A percentile compares a stretch with the other conserved stretches of the same genome.
Evolutionary conservation across 2,888 invertebrate genomes (phyloP).

Genomic region (Synanthedon myopaeformis): DNA sequence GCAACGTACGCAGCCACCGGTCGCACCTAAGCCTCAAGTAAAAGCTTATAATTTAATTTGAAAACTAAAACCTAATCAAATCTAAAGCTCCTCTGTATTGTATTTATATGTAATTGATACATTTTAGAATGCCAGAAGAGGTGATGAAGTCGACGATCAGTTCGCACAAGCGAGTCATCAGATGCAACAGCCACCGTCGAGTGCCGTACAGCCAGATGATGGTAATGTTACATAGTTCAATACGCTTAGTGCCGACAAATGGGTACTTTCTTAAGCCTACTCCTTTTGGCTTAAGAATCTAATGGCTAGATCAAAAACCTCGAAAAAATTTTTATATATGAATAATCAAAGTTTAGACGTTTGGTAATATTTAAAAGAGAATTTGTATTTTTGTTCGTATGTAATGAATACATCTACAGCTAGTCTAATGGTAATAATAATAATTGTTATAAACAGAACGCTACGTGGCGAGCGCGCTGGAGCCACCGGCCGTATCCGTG

Average conservation of each 20-base stretch:
- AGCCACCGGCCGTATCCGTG: slow-evolving; percentile 80
- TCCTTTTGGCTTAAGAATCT: too few species aligned
- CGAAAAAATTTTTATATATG: too few species aligned
- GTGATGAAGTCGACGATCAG: background rate
- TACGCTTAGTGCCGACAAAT: too few species aligned
- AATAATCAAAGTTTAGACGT: too few species aligned
- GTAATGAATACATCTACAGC: too few species aligned
- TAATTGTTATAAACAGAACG: slow-evolving; percentile 24
- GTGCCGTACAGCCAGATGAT: slow-evolving; percentile 11
- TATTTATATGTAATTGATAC: too few species aligned
- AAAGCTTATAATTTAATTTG: background rate
- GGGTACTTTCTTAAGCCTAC: too few species aligned
- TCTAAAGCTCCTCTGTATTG: background rate
- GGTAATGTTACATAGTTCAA: slow-evolving; percentile 15
- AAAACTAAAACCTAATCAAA: background rate
- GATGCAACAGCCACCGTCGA: slow-evolving; percentile 7
- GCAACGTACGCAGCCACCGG: slow-evolving; percentile 64
- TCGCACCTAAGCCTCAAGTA: slow-evolving; percentile 69
- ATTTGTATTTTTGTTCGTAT: too few species aligned
- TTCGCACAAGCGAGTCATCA: slow-evolving; percentile 1
- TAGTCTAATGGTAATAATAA: too few species aligned
- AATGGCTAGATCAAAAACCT: too few species aligned
- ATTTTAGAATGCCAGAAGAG: slow-evolving; percentile 4
- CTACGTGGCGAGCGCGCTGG: slow-evolving; percentile 79
- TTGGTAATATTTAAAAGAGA: too few species aligned